Evolutionary conservation across 1,140 invertebrate genomes (phyloP).

Genomic region (Lordiphosa clarofinis): DNA sequence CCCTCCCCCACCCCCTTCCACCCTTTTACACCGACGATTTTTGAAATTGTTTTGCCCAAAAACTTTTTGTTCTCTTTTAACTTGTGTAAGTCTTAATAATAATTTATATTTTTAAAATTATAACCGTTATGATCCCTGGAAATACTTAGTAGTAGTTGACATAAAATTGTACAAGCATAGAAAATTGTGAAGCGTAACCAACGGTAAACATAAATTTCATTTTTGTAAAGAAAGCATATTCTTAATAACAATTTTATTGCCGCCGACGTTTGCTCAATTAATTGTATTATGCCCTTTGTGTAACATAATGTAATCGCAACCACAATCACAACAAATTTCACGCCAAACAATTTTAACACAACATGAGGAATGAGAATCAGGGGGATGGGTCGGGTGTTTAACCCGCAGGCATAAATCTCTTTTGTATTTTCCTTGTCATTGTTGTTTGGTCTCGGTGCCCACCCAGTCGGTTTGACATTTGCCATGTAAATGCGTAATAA

Average conservation of each 20-base stretch:
- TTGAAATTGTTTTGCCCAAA: too few species aligned
- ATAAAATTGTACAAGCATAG: conserved; percentile 31
- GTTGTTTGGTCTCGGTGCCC: conserved; percentile 29
- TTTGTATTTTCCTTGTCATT: conserved; percentile 53
- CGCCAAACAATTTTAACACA: conserved; percentile 65
- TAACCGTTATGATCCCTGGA: too few species aligned
- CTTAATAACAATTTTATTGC: conserved; percentile 61
- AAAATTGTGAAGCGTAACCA: conserved; percentile 41
- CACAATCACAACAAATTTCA: conserved; percentile 75
- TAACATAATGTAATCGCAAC: conserved; percentile 55
- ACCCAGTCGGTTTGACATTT: conserved; percentile 67
- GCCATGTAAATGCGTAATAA: conserved; percentile 65
- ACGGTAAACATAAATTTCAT: conserved; percentile 51
- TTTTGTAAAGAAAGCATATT: conserved; percentile 45
- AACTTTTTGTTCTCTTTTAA: too few species aligned
- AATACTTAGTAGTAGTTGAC: conserved; percentile 32
- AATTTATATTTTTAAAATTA: too few species aligned
- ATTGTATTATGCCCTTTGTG: conserved; percentile 32
- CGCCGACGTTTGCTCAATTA: conserved; percentile 57
- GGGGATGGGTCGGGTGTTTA: conserved; percentile 48
- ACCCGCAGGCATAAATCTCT: conserved; percentile 63
- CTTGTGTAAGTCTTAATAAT: too few species aligned
- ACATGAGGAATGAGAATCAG: conserved; percentile 44
- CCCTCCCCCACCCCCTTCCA: too few species aligned
- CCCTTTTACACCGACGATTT: too few species aligned